These are phyloP conservation scores for Pygoscelis antarcticus DNA, from an alignment of 2,113 vertebrate genomes.

Conservation along the genomic window DNA sequence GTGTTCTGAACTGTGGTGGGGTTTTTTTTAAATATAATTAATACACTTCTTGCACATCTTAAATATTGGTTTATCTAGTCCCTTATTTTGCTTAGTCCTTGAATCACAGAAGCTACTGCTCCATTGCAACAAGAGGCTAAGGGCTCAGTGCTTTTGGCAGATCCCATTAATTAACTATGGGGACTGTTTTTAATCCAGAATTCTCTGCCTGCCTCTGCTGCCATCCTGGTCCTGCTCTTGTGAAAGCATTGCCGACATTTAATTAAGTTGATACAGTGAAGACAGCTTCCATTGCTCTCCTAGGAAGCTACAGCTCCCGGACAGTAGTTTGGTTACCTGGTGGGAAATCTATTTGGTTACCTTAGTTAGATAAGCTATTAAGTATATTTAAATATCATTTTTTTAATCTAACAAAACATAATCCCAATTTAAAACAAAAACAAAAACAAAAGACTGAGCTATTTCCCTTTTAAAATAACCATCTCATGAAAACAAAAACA, in stretches of 20 bases:
- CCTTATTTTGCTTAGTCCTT: background rate
- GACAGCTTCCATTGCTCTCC: conserved; percentile 27
- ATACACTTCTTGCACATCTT: background rate
- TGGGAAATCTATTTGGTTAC: background rate
- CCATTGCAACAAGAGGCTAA: background rate
- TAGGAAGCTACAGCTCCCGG: background rate
- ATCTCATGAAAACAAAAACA: background rate
- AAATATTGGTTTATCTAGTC: conserved; percentile 44
- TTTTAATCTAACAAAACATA: background rate
- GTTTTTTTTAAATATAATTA: background rate
- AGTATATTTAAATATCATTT: background rate
- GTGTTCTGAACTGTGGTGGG: background rate
- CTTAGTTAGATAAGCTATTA: background rate
- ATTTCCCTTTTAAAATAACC: background rate
- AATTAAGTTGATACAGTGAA: conserved; percentile 38
- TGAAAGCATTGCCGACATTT: conserved; percentile 25
- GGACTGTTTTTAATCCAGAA: conserved; percentile 37
- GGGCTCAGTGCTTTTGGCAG: conserved; percentile 36
- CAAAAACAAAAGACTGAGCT: background rate
- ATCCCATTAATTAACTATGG: conserved; percentile 42
- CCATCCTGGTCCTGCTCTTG: conserved; percentile 8
- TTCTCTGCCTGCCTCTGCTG: conserved; percentile 31
- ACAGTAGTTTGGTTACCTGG: background rate
- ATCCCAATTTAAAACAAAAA: background rate
- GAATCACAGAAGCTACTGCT: background rate